A percentile compares a stretch with the other conserved stretches of the same genome.
These are phyloP conservation scores for Piprites chloris DNA, from an alignment of 2,113 vertebrate species.

Conservation along the genomic window DNA sequence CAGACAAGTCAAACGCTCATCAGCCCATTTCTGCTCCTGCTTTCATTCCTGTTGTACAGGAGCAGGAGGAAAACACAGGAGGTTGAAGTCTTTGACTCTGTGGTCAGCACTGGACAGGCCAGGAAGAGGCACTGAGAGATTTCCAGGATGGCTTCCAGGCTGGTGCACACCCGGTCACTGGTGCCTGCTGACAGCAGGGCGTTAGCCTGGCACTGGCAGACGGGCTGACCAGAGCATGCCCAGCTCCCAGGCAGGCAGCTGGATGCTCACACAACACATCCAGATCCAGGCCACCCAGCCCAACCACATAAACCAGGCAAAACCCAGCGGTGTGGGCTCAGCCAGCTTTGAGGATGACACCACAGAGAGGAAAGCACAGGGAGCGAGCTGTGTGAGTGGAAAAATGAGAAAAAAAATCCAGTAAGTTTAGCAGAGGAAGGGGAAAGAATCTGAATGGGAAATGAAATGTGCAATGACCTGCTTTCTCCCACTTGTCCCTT, in stretches of 20 bases:
- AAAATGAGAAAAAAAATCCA: not conserved
- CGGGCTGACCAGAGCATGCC: not conserved
- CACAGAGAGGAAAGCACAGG: not conserved
- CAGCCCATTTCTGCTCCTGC: not conserved
- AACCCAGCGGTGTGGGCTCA: rapidly evolving
- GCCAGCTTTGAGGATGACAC: not conserved
- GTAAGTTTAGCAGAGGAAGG: not conserved
- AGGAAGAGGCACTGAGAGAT: not conserved
- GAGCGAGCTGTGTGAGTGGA: not conserved
- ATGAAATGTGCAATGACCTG: not conserved
- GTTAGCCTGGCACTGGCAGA: not conserved
- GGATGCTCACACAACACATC: not conserved
- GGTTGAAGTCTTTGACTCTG: rapidly evolving
- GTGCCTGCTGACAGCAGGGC: not conserved
- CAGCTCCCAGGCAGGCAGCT: not conserved
- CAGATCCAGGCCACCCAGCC: not conserved
- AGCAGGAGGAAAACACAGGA: rapidly evolving
- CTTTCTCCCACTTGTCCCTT: rapidly evolving
- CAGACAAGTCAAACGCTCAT: not conserved
- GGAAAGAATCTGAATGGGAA: not conserved
- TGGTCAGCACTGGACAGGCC: not conserved
- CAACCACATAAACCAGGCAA: not conserved
- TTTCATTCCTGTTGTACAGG: not conserved
- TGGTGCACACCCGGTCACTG: rapidly evolving
- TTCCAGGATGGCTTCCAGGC: not conserved